Conservation (phyloP, 2,888 invertebrate species). For the Orchestes rusci region DNA sequence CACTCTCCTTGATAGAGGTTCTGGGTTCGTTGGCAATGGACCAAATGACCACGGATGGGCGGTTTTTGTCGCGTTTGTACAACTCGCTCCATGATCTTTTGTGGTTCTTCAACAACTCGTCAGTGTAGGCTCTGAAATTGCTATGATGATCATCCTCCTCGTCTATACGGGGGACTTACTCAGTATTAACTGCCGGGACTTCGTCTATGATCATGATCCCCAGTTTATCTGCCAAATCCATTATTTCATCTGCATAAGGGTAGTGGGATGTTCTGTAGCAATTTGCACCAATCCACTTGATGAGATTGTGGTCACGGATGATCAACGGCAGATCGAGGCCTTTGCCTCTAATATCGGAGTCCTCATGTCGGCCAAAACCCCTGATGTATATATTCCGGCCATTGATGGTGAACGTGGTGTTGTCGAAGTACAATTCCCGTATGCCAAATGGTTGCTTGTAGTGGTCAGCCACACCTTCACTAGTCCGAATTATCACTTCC, state of each 20-base stretch:
- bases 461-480: constrained; percentile 52
- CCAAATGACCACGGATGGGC: constrained; percentile 94
- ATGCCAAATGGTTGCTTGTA: constrained; percentile 87
- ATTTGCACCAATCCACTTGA: constrained; percentile 93
- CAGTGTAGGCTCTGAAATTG: constrained; percentile 48
- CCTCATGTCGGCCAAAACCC: constrained; percentile 90
- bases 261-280: constrained; percentile 94
- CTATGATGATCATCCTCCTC: no score
- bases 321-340: constrained; percentile 83
- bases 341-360: constrained; percentile 87
- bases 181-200: constrained; percentile 86
- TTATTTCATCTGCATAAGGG: constrained; percentile 94
- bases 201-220: constrained; percentile 95
- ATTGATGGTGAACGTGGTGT: constrained; percentile 71
- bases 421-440: constrained; percentile 71
- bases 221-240: constrained; percentile 85
- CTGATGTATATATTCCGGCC: constrained; percentile 77
- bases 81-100: constrained; percentile 79
- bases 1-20: constrained; percentile 59
- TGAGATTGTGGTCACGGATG: constrained; percentile 84
- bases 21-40: constrained; percentile 93
- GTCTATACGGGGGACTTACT: no score
- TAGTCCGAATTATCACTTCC: constrained; percentile 48
- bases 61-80: constrained; percentile 86
- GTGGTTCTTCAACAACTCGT: constrained; percentile 67